These are phyloP conservation scores for Microtus oregoni DNA, from an alignment of 2,113 vertebrate genomes.

Conservation along the genomic window DNA sequence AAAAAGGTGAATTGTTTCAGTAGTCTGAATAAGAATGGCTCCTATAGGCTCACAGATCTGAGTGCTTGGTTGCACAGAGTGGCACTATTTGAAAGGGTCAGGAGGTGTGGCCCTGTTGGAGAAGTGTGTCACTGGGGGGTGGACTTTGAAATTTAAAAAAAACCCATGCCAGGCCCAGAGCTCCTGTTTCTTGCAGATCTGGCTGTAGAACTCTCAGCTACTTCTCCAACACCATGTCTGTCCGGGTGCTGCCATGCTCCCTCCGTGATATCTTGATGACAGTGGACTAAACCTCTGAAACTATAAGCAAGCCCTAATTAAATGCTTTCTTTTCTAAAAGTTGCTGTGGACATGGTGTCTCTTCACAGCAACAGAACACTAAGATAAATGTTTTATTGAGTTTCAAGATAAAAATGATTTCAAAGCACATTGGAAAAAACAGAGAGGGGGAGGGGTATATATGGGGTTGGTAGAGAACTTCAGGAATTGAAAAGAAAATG, in stretches of 20 bases:
- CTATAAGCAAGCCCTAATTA: not conserved
- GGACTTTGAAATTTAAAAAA: not conserved
- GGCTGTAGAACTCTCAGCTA: not conserved
- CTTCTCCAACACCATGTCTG: not conserved
- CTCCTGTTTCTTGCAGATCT: not conserved
- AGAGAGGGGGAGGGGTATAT: not conserved
- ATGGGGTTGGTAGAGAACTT: not conserved
- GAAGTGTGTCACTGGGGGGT: not conserved
- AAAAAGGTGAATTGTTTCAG: not conserved
- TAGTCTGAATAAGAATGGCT: not conserved
- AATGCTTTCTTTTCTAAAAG: not conserved
- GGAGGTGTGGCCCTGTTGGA: not conserved
- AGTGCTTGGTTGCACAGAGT: not conserved
- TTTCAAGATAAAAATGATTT: slow-evolving; percentile 18
- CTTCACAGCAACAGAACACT: not conserved
- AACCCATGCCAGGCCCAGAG: not conserved
- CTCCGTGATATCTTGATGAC: not conserved
- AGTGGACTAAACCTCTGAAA: not conserved
- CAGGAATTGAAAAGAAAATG: not conserved
- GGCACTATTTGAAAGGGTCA: not conserved
- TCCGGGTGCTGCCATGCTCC: not conserved
- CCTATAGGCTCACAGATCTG: not conserved
- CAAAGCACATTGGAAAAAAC: not conserved
- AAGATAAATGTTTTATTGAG: not conserved
- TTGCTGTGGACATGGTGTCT: not conserved